Base-by-base conservation (phyloP, 2,888 invertebrate species). In the Arrhopalites spinosus region DNA sequence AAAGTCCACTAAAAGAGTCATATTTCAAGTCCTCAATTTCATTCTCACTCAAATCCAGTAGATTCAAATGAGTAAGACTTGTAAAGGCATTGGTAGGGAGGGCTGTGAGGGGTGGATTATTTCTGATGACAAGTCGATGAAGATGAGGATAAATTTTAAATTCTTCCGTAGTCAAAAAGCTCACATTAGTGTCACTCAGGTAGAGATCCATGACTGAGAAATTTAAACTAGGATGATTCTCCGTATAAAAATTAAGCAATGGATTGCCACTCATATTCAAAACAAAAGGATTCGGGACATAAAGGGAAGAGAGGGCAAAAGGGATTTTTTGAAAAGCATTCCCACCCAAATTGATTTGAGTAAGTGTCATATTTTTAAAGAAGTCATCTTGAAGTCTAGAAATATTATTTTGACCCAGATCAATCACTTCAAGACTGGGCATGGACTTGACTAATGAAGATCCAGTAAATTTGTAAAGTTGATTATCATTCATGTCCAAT, bases 41-140 rank as follows among this genome's bases (percentile, higher is more conserved):
- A 85, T 95, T 95, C 83, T 91, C 88, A 81, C 93, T 92, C 80
- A 95, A 87, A 86, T 95, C 94, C 74, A 96, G 87, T 15, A 91
- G 91, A 74, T 92, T 88, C 78, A 96, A 88, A 85, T 91, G 91
- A 63, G 91, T 90, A 43, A 94, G 87, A 82, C 90, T 91, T 70
- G 90, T 90, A 85, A 96, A 94, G 71, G 95, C 94, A 56, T 93
- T 92, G 0, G 95, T 93, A 1, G 94, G 93, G 77, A 96, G 89
- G 78, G 92, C 88, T 20, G 91, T 90, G 80, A 94, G 92, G 86
- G 94, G 94, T 86, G 94, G 94, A 82, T 89, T 89, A 53, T 90
- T 88, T 82, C 94, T 86, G 84, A 90, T 91, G 74, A 94, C 88
- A 84, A 91, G 92, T 30, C 82, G 78, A 84, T 92, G 89, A 47